Conservation (phyloP, 1,140 invertebrate species). For the Drosophila pseudoobscura region DNA sequence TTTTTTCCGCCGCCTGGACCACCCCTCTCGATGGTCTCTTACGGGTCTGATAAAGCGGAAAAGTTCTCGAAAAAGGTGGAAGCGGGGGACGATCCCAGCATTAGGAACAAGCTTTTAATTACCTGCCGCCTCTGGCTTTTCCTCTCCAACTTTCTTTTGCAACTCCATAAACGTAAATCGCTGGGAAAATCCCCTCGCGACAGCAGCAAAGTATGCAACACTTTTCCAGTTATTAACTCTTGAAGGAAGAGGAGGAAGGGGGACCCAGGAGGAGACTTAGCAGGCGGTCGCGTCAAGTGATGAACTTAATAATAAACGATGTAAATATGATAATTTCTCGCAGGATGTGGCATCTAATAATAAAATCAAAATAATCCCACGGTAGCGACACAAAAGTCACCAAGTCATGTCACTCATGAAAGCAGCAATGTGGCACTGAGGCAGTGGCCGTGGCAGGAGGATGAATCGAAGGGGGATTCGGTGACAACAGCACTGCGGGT, state of each 20-base stretch:
- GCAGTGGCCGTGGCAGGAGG: not conserved
- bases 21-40: not conserved
- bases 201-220: constrained; percentile 69
- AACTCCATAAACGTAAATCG: constrained; percentile 65
- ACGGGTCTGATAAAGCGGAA: constrained; percentile 27
- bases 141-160: constrained; percentile 27
- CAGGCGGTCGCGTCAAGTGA: constrained; percentile 67
- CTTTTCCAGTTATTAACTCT: constrained; percentile 65
- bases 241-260: not conserved
- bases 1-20: constrained; percentile 24
- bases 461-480: constrained; percentile 5
- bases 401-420: constrained; percentile 25
- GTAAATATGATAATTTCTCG: constrained; percentile 84
- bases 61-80: not conserved
- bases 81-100: not conserved
- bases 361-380: constrained; percentile 83
- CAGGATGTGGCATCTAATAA: constrained; percentile 84
- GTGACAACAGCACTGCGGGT: constrained; percentile 67
- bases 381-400: constrained; percentile 54
- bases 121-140: constrained; percentile 20
- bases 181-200: constrained; percentile 42
- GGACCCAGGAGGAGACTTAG: constrained; percentile 1
- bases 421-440: constrained; percentile 10
- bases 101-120: constrained; percentile 45
- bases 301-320: constrained; percentile 84